A percentile compares a stretch with the other conserved stretches of the same genome.
Evolutionary conservation across 2,888 invertebrate species (phyloP).

Genomic region (Operophtera brumata): DNA sequence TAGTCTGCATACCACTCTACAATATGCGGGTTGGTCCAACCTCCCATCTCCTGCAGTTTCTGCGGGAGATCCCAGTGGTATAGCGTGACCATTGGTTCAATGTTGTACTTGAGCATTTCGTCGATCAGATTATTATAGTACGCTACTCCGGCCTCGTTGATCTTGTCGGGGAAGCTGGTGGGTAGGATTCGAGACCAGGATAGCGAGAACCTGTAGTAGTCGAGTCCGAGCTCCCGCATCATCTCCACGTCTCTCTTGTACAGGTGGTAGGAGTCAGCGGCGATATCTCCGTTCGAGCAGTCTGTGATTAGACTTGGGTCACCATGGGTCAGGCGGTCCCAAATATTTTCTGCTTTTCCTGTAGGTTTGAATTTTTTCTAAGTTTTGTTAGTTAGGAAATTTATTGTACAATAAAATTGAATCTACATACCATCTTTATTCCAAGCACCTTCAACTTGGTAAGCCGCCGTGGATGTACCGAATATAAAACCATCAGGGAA

Average conservation of each 20-base stretch:
- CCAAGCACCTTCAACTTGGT: conserved; percentile 78
- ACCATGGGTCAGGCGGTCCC: conserved; percentile 5
- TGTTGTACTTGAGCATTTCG: conserved; percentile 77
- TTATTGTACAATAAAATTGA: background rate
- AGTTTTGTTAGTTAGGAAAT: no score
- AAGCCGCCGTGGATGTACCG: conserved; percentile 65
- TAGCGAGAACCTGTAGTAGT: conserved; percentile 78
- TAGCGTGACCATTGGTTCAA: conserved; percentile 80
- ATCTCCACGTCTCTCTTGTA: conserved; percentile 77
- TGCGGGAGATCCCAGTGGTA: conserved; percentile 77
- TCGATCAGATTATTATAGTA: conserved; percentile 71
- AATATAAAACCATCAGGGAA: conserved; percentile 52
- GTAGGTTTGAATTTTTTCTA: no score
- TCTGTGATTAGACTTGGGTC: conserved; percentile 59
- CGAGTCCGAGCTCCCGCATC: conserved; percentile 62
- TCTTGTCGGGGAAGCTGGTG: conserved; percentile 69
- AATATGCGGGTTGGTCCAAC: conserved; percentile 67
- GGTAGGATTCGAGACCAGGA: conserved; percentile 84
- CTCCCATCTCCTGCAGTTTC: conserved; percentile 74
- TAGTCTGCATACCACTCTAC: conserved; percentile 69
- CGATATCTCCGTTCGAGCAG: conserved; percentile 78
- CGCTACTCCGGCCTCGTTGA: conserved; percentile 71
- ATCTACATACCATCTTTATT: conserved; percentile 60
- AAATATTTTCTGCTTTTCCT: conserved; percentile 5
- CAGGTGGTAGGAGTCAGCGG: conserved; percentile 76